These are phyloP conservation scores for Noctilio leporinus DNA, from an alignment of 2,113 vertebrate genomes.

Conservation along the genomic window DNA sequence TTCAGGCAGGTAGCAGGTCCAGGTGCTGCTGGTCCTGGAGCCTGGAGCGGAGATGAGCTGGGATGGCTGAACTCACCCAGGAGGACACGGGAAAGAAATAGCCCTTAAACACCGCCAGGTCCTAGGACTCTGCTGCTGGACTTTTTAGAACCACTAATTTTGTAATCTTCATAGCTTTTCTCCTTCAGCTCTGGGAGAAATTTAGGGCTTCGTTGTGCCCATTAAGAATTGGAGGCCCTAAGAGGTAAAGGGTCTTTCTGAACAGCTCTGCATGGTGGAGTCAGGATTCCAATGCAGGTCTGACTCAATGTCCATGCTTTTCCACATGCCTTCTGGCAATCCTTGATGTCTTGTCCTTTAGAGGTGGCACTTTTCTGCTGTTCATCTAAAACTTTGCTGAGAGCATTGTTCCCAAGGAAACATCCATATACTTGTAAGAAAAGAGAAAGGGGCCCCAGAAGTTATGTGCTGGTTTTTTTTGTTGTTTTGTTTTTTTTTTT, in stretches of 20 bases:
- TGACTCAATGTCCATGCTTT: rapidly evolving
- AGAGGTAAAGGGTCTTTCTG: no score
- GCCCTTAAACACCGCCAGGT: rapidly evolving
- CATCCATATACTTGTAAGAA: background rate
- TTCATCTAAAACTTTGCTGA: background rate
- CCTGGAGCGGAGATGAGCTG: background rate
- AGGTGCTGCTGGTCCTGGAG: background rate
- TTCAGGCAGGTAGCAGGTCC: background rate
- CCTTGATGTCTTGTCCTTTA: background rate
- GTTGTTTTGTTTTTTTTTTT: no score
- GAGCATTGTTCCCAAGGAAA: background rate
- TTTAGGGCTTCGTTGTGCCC: background rate
- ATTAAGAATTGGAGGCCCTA: background rate
- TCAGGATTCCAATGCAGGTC: background rate
- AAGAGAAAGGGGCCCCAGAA: background rate
- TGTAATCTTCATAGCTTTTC: background rate
- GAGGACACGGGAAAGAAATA: background rate
- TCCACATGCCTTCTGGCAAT: rapidly evolving
- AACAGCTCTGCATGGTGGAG: rapidly evolving
- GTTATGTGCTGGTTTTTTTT: rapidly evolving
- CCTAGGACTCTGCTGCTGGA: no score
- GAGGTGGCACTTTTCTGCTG: background rate
- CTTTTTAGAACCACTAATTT: background rate
- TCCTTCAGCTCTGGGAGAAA: background rate
- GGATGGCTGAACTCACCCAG: background rate